Evolutionary conservation across 2,797 vertebrate genomes (phyloP).

Genomic region (Acipenser oxyrinchus): DNA sequence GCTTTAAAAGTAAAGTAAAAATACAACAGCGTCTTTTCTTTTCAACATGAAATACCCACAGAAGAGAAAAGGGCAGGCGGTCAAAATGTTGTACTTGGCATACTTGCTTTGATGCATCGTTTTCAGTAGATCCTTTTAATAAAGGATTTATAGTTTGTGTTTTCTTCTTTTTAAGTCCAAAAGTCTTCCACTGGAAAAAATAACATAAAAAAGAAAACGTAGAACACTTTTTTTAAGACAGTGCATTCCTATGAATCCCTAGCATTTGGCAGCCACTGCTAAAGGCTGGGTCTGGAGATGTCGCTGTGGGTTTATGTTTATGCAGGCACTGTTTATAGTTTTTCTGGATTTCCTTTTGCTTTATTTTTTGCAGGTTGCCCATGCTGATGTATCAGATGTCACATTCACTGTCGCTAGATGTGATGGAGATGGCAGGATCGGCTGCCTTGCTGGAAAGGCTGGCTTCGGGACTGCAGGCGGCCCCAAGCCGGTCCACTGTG

Average conservation of each 20-base stretch:
- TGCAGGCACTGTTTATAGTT: conserved; percentile 65
- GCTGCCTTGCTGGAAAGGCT: conserved; percentile 93
- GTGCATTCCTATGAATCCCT: conserved; percentile 42
- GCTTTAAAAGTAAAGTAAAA: conserved; percentile 80
- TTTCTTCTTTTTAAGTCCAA: conserved; percentile 40
- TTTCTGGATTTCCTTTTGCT: conserved; percentile 42
- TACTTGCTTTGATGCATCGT: conserved; percentile 29
- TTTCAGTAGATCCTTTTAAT: conserved; percentile 36
- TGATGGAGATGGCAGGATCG: conserved; percentile 96
- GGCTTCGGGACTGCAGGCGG: conserved; percentile 83
- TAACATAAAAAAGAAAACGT: conserved; percentile 30
- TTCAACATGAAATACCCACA: conserved; percentile 71
- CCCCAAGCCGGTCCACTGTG: conserved; percentile 74
- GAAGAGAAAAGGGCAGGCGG: conserved; percentile 55
- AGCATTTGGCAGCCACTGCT: conserved; percentile 50
- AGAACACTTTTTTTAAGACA: conserved; percentile 41
- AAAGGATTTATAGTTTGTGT: conserved; percentile 31
- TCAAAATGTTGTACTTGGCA: conserved; percentile 47
- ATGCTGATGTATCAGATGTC: conserved; percentile 73
- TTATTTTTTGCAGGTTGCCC: conserved; percentile 28
- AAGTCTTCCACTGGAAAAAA: conserved; percentile 51
- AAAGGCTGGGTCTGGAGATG: conserved; percentile 32
- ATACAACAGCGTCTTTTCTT: conserved; percentile 62
- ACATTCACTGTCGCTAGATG: conserved; percentile 97
- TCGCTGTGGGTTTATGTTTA: conserved; percentile 37